Percentiles rank a stretch among this genome's conserved stretches.
Conservation (phyloP, 2,888 invertebrate species). For the Hirtodrosophila confusa region DNA sequence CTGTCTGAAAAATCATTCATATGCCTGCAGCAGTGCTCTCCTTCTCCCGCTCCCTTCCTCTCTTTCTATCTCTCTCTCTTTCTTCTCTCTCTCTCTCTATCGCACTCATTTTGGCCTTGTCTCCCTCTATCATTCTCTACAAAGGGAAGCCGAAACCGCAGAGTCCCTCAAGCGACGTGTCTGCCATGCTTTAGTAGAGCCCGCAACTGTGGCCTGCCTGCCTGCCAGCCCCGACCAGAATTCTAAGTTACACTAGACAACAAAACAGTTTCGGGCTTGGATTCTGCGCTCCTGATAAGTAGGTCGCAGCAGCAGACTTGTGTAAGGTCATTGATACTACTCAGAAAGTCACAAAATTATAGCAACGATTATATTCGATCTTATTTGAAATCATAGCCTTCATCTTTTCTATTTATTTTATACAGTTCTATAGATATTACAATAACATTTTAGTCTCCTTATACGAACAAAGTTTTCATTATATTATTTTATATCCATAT, state of each 20-base stretch:
- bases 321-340: neutral
- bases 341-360: no score
- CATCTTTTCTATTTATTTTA: no score
- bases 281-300: neutral
- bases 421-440: no score
- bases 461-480: no score
- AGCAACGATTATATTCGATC: no score
- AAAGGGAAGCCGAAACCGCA: conserved; percentile 71
- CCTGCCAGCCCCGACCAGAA: conserved; percentile 53
- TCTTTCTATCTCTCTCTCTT: conserved; percentile 11
- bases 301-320: conserved; percentile 12
- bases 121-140: conserved; percentile 40
- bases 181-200: conserved; percentile 41
- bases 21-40: conserved; percentile 57
- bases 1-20: conserved; percentile 79
- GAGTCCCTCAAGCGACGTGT: conserved; percentile 64
- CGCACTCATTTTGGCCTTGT: neutral
- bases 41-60: conserved; percentile 15
- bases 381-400: no score
- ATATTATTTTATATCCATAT: no score
- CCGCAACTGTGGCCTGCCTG: conserved; percentile 35
- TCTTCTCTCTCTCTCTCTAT: conserved; percentile 2
- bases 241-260: conserved; percentile 60
- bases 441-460: no score
- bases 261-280: conserved; percentile 11